phyloP scores from a whole-genome alignment of 2,888 invertebrate species.

The Erebia palarica region DNA sequence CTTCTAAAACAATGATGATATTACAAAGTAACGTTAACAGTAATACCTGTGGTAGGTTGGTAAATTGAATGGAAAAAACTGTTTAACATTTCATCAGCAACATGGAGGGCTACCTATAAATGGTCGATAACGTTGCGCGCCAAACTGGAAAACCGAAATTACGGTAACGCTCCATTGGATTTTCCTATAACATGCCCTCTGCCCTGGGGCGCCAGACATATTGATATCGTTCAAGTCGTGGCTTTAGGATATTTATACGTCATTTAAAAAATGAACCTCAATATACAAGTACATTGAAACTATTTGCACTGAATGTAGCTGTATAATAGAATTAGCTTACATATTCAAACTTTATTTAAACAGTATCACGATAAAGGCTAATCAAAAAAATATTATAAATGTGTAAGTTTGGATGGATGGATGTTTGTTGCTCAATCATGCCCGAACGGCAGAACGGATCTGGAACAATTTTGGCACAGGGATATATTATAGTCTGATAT shows the following conservation, averaged over 20 bases:
- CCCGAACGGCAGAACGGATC: too few relatives aligned
- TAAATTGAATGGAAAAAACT: constrained; percentile 6
- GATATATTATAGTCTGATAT: too few relatives aligned
- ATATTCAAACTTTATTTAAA: too few relatives aligned
- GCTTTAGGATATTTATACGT: neutral
- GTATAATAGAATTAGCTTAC: too few relatives aligned
- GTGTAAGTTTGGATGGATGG: too few relatives aligned
- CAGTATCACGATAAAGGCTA: too few relatives aligned
- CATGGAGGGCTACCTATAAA: constrained; percentile 13
- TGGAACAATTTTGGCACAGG: too few relatives aligned
- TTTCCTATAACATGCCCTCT: constrained; percentile 66
- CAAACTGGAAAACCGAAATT: constrained; percentile 78
- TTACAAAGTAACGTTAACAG: too few relatives aligned
- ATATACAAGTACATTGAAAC: neutral
- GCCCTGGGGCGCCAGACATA: constrained; percentile 43
- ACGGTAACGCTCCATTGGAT: constrained; percentile 75
- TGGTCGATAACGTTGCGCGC: constrained; percentile 53
- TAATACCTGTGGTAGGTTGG: neutral
- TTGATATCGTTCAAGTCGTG: constrained; percentile 23
- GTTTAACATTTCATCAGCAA: constrained; percentile 10
- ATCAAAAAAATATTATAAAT: too few relatives aligned
- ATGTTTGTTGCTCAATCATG: too few relatives aligned
- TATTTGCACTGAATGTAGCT: neutral
- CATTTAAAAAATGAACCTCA: constrained; percentile 5
- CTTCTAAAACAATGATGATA: too few relatives aligned